Evolutionary conservation across 2,113 vertebrate species (phyloP), one percentile per base, ranked within the genome.

Genomic region (Ceyx cyanopectus): DNA sequence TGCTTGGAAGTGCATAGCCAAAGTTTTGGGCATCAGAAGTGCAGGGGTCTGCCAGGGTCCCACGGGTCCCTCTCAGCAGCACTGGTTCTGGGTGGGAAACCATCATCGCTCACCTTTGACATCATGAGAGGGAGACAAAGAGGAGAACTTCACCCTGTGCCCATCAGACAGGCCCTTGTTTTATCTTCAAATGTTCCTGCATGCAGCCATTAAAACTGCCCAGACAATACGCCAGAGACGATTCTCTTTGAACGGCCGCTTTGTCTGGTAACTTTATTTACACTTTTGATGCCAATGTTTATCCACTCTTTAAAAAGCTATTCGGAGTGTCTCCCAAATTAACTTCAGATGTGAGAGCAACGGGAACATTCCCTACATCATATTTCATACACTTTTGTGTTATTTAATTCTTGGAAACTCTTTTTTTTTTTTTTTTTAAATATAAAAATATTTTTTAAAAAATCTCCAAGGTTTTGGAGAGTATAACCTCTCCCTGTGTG

Each of bases 221-320:
- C 84, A 0, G 92, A 79, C 85, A 94, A 54, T 45, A 75, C 90
- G 60, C 57, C 87, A 57, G 90, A 94, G 94, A 92, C 3, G 16
- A 37, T 66, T 94, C 87, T 48, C 94, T 96, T 96, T 97, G 95
- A 96, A 96, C 81, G 3, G 70, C 86, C 68, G 62, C 93, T 93
- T 90, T 93, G 92, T 96, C 94, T 95, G 89, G 84, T 95, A 89
- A 94, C 93, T 96, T 92, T 97, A 96, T 97, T 97, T 97, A 96
- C 92, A 95, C 93, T 94, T 94, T 94, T 72, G 87, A 96, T 96
- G 97, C 96, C 97, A 97, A 91, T 97, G 96, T 97, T 97, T 97
- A 97, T 96, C 77, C 92, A 94, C 93, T 92, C 96, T 94, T 95
- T 95, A 93, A 89, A 95, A 95, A 95, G 93, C 75, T 72, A 96